phyloP scores from a whole-genome alignment of 2,113 vertebrate genomes.

The Machaerirhynchus nigripectus region DNA sequence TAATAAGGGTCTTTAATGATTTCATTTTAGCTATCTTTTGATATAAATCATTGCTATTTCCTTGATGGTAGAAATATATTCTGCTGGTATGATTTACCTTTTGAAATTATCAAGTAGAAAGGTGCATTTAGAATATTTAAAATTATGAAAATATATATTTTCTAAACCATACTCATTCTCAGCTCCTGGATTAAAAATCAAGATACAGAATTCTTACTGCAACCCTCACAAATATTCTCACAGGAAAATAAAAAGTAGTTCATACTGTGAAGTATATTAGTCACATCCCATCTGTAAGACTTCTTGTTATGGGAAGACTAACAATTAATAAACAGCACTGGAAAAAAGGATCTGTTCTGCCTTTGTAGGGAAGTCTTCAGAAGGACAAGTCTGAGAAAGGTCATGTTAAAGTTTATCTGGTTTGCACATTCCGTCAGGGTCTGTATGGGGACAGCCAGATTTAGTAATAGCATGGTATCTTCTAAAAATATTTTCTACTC shows the following conservation, averaged over 20 bases:
- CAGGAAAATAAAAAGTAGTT: neutral
- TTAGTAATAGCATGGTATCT: constrained; percentile 66
- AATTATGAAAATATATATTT: neutral
- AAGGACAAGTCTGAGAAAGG: neutral
- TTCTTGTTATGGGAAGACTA: neutral
- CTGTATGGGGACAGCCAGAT: constrained; percentile 24
- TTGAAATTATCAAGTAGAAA: neutral
- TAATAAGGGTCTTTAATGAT: neutral
- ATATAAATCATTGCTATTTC: neutral
- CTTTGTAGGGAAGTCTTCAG: neutral
- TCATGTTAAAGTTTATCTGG: constrained; percentile 13
- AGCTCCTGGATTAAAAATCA: neutral
- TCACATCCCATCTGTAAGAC: neutral
- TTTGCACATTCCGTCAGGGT: constrained; percentile 57
- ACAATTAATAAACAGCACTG: neutral
- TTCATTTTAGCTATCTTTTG: neutral
- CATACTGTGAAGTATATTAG: neutral
- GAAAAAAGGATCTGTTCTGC: neutral
- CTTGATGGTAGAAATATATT: neutral
- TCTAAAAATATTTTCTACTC: constrained; percentile 66
- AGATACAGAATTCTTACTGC: neutral
- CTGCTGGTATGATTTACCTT: neutral
- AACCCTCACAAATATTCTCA: neutral
- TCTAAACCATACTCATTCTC: neutral
- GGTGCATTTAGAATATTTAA: neutral